Evolutionary conservation across 1,140 invertebrate species (phyloP).

Genomic region (Drosophila carrolli): DNA sequence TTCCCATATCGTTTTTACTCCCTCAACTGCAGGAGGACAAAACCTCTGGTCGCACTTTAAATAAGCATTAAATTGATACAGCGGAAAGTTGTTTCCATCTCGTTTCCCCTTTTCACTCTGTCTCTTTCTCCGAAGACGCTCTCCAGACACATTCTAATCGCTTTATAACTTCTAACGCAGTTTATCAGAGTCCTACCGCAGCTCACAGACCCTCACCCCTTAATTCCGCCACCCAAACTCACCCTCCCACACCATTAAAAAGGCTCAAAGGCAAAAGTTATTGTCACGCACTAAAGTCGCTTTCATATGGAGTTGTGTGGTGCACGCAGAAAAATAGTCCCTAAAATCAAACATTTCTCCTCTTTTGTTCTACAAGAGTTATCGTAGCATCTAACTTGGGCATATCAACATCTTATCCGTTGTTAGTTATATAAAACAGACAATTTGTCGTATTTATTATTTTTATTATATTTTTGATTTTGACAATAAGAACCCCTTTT

Average conservation of each 20-base stretch:
- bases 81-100: slow-evolving; percentile 42
- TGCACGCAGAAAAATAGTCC: slow-evolving; percentile 4
- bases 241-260: slow-evolving; percentile 26
- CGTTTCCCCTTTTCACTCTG: neutral
- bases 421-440: too few relatives aligned
- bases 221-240: slow-evolving; percentile 12
- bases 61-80: slow-evolving; percentile 79
- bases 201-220: slow-evolving; percentile 18
- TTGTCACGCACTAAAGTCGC: slow-evolving; percentile 75
- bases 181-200: slow-evolving; percentile 60
- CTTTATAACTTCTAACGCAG: slow-evolving; percentile 81
- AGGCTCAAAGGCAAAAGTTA: slow-evolving; percentile 65
- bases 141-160: slow-evolving; percentile 71
- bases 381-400: too few relatives aligned
- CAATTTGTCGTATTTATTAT: too few relatives aligned
- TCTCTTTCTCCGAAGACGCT: slow-evolving; percentile 18
- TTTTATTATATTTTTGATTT: too few relatives aligned
- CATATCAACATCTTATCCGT: neutral
- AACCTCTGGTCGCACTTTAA: slow-evolving; percentile 56
- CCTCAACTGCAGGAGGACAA: slow-evolving; percentile 13
- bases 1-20: slow-evolving; percentile 46
- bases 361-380: neutral
- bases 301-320: slow-evolving; percentile 43
- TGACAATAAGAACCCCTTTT: too few relatives aligned
- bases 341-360: neutral